phyloP scores from a whole-genome alignment of 2,797 vertebrate species.

The Prunella strophiata region DNA sequence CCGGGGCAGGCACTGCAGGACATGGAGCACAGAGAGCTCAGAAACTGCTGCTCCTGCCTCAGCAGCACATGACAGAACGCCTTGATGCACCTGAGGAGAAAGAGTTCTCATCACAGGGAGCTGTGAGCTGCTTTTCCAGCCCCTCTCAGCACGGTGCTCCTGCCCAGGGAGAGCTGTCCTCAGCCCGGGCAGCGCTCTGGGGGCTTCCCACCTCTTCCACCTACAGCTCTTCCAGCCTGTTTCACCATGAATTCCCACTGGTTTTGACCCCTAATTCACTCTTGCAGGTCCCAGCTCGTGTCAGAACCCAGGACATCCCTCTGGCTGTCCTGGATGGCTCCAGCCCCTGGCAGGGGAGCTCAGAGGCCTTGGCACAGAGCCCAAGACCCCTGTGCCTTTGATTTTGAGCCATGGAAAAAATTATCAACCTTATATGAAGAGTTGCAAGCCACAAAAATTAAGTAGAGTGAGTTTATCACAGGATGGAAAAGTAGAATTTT shows the following conservation, averaged over 20 bases:
- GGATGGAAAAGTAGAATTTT: too few relatives aligned
- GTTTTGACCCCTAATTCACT: background rate
- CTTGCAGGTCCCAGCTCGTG: background rate
- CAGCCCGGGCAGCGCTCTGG: background rate
- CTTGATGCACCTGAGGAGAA: slow-evolving; percentile 1
- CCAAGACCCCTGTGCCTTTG: too few relatives aligned
- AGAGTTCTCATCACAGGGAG: background rate
- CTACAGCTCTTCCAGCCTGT: background rate
- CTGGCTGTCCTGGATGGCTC: too few relatives aligned
- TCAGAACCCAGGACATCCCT: too few relatives aligned
- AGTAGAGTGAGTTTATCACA: too few relatives aligned
- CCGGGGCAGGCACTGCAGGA: accelerated
- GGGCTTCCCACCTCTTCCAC: background rate
- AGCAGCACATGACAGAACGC: background rate
- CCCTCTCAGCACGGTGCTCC: background rate
- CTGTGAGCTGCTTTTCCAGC: background rate
- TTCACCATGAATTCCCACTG: background rate
- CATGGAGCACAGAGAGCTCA: background rate
- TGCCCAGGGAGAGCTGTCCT: background rate
- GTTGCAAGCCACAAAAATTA: too few relatives aligned
- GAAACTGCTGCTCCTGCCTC: background rate
- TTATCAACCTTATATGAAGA: too few relatives aligned
- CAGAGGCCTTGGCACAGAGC: too few relatives aligned
- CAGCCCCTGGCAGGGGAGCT: too few relatives aligned
- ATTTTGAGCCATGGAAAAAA: too few relatives aligned